phyloP scores from a whole-genome alignment of 1,140 invertebrate genomes.

The Macrotrachela quadricornifera region DNA sequence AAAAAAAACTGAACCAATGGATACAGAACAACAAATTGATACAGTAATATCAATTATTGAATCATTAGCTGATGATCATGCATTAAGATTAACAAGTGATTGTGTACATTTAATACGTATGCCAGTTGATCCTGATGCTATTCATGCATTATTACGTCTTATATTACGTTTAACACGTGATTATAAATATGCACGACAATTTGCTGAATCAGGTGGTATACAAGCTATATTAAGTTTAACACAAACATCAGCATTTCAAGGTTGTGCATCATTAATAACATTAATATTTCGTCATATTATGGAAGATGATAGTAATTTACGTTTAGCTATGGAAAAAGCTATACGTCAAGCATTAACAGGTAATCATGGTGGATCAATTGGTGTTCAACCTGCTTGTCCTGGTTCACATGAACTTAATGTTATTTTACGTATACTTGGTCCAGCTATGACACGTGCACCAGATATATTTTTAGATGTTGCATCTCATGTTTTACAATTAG shows the following conservation, averaged over 20 bases:
- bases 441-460: slow-evolving; percentile 53
- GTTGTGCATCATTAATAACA: slow-evolving; percentile 53
- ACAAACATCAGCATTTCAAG: slow-evolving; percentile 48
- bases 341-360: slow-evolving; percentile 44
- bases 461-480: slow-evolving; percentile 49
- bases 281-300: slow-evolving; percentile 59
- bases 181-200: slow-evolving; percentile 49
- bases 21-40: slow-evolving; percentile 15
- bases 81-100: slow-evolving; percentile 24
- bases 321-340: slow-evolving; percentile 59
- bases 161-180: slow-evolving; percentile 52
- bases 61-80: background rate
- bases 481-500: slow-evolving; percentile 46
- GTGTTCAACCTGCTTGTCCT: slow-evolving; percentile 31
- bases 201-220: slow-evolving; percentile 51
- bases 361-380: slow-evolving; percentile 20
- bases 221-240: slow-evolving; percentile 46
- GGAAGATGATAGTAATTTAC: slow-evolving; percentile 51
- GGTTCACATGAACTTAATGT: slow-evolving; percentile 59
- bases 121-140: slow-evolving; percentile 48
- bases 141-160: slow-evolving; percentile 55
- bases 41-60: slow-evolving; percentile 19
- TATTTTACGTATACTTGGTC: slow-evolving; percentile 51
- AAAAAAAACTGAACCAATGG: slow-evolving; percentile 9
- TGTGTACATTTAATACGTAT: slow-evolving; percentile 47